Percentiles rank a stretch among this genome's conserved stretches.
Evolutionary conservation across 37 sponge, comb jelly and placozoan genomes (phyloP).

Genomic region (Crambe crambe): DNA sequence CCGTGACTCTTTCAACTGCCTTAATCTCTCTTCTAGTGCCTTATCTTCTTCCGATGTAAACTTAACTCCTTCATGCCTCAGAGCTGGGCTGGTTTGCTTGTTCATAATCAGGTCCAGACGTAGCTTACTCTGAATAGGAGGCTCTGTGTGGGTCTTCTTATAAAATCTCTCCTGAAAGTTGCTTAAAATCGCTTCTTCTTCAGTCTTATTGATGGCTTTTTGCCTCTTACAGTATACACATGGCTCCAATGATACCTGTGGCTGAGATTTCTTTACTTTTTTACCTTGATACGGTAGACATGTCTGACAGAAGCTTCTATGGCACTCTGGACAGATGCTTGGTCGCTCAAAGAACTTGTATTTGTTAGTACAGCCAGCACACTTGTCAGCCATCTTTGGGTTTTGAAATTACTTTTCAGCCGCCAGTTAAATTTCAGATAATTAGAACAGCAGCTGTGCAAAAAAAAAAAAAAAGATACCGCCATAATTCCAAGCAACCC

Average conservation of each 20-base stretch:
- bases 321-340: conserved; percentile 56
- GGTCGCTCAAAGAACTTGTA: conserved; percentile 67
- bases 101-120: conserved; percentile 20
- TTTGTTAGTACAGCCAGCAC: conserved; percentile 71
- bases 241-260: background rate
- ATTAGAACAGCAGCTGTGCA: background rate
- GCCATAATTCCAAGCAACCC: too few relatives aligned
- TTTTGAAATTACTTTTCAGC: background rate
- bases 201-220: conserved; percentile 23
- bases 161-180: conserved; percentile 77
- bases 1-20: conserved; percentile 33
- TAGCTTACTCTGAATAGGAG: conserved; percentile 29
- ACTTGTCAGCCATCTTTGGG: conserved; percentile 46
- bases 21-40: conserved; percentile 34
- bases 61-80: background rate
- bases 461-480: too few relatives aligned
- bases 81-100: background rate
- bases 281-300: conserved; percentile 49
- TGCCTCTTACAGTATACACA: conserved; percentile 62
- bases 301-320: conserved; percentile 57
- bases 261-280: conserved; percentile 23
- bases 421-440: background rate
- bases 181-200: conserved; percentile 65
- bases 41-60: conserved; percentile 34
- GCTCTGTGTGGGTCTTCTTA: conserved; percentile 29